These are phyloP conservation scores for Squalus acanthias DNA, from an alignment of 2,797 vertebrate species.

Conservation along the genomic window DNA sequence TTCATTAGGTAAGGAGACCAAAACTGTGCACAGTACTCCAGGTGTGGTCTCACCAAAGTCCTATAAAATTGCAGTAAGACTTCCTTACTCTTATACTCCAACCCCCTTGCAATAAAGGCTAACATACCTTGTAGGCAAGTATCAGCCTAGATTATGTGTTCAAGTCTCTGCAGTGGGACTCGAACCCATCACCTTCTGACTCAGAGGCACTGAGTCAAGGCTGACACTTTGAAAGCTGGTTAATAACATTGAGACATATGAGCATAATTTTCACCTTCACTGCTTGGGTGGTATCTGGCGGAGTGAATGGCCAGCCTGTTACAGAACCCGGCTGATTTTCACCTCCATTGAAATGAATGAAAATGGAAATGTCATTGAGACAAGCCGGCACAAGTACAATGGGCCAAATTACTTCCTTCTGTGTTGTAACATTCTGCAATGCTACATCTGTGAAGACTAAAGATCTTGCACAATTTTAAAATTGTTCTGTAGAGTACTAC, in stretches of 20 bases:
- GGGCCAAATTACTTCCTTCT: too few species aligned
- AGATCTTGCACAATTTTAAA: too few species aligned
- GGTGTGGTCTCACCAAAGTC: too few species aligned
- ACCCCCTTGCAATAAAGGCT: neutral
- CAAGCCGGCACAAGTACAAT: too few species aligned
- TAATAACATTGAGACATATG: neutral
- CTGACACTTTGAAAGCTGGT: neutral
- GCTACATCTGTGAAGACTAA: too few species aligned
- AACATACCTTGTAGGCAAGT: neutral
- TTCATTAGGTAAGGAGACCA: too few species aligned
- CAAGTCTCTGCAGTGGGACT: neutral
- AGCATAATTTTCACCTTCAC: neutral
- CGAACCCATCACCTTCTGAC: neutral
- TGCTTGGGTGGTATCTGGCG: neutral
- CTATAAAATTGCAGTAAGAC: too few species aligned
- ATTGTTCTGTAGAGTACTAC: too few species aligned
- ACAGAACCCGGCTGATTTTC: neutral
- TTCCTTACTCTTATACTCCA: too few species aligned
- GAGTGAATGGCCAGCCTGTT: neutral
- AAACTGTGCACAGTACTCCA: too few species aligned
- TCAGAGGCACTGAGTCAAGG: neutral
- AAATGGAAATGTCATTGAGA: too few species aligned
- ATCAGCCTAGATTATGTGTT: neutral
- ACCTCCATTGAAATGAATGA: neutral
- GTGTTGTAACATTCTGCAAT: too few species aligned